Evolutionary conservation across 1,140 invertebrate species (phyloP).

Genomic region (Hypothenemus hampei): DNA sequence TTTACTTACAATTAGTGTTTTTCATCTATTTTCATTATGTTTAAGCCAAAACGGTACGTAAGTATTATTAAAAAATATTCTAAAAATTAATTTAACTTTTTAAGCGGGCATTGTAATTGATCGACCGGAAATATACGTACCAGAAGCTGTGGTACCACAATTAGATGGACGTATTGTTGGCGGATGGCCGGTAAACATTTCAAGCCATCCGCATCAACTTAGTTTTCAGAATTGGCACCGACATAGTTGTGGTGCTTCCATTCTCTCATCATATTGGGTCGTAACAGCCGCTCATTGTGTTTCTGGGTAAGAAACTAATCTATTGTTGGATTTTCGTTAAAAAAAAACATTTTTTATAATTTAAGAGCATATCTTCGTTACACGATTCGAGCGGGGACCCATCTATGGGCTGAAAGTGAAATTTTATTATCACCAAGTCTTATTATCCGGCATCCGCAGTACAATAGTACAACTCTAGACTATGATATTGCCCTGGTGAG

Average conservation of each 20-base stretch:
- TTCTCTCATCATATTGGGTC: slow-evolving; percentile 49
- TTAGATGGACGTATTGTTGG: slow-evolving; percentile 45
- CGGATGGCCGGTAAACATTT: slow-evolving; percentile 44
- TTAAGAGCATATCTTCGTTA: not conserved
- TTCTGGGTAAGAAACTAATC: not conserved
- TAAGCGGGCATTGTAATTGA: no score
- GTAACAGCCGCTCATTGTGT: slow-evolving; percentile 52
- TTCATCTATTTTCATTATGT: no score
- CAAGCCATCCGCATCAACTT: slow-evolving; percentile 46
- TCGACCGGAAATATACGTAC: not conserved
- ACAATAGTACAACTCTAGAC: not conserved
- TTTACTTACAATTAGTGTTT: no score
- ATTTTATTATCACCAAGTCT: not conserved
- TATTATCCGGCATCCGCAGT: slow-evolving; percentile 5
- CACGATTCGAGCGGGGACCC: slow-evolving; percentile 6
- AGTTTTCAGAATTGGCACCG: slow-evolving; percentile 43
- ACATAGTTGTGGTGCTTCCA: slow-evolving; percentile 58
- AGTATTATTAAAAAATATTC: no score
- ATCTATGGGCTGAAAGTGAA: not conserved
- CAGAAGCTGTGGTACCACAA: not conserved
- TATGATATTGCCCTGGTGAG: slow-evolving; percentile 7
- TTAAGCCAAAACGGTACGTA: no score
- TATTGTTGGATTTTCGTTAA: not conserved
- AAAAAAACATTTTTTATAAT: not conserved
- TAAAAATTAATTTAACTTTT: no score